A percentile compares a stretch with the other conserved stretches of the same genome.
These are phyloP conservation scores for Alectura lathami DNA, from an alignment of 2,113 vertebrate genomes.

Conservation along the genomic window DNA sequence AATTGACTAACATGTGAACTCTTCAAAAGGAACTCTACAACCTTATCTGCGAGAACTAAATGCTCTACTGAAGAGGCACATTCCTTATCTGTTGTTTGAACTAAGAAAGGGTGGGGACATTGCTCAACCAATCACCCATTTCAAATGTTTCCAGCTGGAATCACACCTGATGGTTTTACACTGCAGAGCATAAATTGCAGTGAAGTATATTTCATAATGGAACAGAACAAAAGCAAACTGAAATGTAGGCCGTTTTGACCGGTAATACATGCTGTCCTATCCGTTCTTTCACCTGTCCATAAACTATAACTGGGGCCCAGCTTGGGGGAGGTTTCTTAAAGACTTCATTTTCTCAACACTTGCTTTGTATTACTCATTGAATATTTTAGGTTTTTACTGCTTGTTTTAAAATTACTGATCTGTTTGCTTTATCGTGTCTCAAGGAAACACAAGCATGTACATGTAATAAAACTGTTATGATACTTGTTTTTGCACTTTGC, in stretches of 20 bases:
- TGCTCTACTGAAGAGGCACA: slow-evolving; percentile 6
- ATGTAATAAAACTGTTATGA: slow-evolving; percentile 44
- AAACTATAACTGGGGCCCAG: neutral
- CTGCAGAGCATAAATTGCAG: neutral
- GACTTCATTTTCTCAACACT: neutral
- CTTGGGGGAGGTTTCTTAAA: neutral
- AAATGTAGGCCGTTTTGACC: neutral
- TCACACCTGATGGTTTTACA: slow-evolving; percentile 12
- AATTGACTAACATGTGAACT: neutral
- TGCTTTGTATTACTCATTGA: neutral
- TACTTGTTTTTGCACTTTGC: slow-evolving; percentile 53
- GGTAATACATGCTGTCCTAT: neutral
- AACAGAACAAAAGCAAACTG: neutral
- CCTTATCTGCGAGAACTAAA: slow-evolving; percentile 6
- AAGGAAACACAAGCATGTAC: slow-evolving; percentile 32
- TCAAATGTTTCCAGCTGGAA: slow-evolving; percentile 19
- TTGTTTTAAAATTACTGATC: neutral
- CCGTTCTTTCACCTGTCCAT: neutral
- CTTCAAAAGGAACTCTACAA: slow-evolving; percentile 4
- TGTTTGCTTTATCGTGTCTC: neutral
- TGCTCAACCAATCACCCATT: neutral
- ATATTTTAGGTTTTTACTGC: neutral
- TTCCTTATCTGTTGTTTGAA: slow-evolving; percentile 17
- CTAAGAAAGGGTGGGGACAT: neutral
- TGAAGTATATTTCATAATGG: neutral